Base-by-base conservation (phyloP, 37 sponge, comb jelly and placozoan genomes). In the Aplysina aerophoba region DNA sequence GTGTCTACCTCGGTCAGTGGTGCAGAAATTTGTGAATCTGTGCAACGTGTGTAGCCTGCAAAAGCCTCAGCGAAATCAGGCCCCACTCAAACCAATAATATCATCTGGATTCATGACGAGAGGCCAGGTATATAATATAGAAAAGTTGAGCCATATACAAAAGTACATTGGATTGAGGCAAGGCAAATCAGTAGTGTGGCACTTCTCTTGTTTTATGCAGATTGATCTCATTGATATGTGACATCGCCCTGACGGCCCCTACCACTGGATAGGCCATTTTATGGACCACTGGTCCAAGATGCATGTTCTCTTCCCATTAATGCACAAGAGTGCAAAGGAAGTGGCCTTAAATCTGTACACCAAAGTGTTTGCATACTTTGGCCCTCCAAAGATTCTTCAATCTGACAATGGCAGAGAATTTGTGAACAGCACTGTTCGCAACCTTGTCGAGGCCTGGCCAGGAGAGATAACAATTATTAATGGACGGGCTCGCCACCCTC, bases 241-340 rank as follows among this genome's bases (percentile, higher is more conserved):
- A 38, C 84, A 84, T 60, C n/a, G 75, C 4, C 90, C 90, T 24
- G 90, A 89, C 55, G 85, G 85, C 14, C 33, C 72, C 25, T 89
- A 85, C 74, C 34, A 85, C 33, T 89, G 90, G 85, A 85, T 85
- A 53, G 90, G 85, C 28, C 90, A 89, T 53, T 89, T 75, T 83
- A 89, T 89, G 85, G 90, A 89, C 64, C 90, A 89, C 82, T 88
- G 84, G 85, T 68, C 73, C 65, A 84, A 79, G 60, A 68, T 83
- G 24, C 74, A 60, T 66, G 73, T 85, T n/a, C 73, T 85, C 15
- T 89, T 89, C 27, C 30, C 68, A n/a, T 60, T 84, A 38, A 85
- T 25, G 75, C 74, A 73, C 6, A 88, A 88, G 63, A 55, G 68
- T 28, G 89, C 85, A 39, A 60, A 31, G 27, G 80, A 88, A 38